Percentiles rank a stretch among this genome's conserved stretches.
phyloP scores from a whole-genome alignment of 2,888 invertebrate species.

The Ypsolopha sequella region DNA sequence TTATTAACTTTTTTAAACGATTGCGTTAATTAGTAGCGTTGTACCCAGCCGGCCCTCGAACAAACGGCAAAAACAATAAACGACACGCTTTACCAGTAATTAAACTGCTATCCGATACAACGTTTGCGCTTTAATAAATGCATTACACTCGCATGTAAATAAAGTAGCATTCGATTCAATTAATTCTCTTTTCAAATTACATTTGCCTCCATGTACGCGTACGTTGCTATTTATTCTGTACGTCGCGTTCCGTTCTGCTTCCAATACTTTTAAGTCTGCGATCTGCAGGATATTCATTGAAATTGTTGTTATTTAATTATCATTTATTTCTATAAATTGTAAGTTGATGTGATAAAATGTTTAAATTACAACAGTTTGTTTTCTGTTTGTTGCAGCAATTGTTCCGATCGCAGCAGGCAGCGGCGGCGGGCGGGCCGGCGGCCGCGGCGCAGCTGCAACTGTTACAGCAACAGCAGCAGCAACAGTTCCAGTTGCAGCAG shows the following conservation, averaged over 20 bases:
- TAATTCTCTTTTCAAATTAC: too few species aligned
- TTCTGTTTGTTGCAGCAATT: slow-evolving; percentile 80
- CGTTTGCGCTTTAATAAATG: slow-evolving; percentile 9
- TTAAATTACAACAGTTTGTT: slow-evolving; percentile 5
- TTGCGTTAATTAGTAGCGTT: slow-evolving; percentile 53
- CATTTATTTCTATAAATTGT: too few species aligned
- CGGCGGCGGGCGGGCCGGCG: slow-evolving; percentile 74
- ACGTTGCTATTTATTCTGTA: too few species aligned
- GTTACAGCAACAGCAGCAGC: slow-evolving; percentile 82
- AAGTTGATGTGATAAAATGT: too few species aligned
- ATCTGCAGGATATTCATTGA: too few species aligned
- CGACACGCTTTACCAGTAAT: slow-evolving; percentile 46
- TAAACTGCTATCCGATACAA: slow-evolving; percentile 30
- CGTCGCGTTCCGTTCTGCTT: too few species aligned
- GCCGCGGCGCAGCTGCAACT: slow-evolving; percentile 78
- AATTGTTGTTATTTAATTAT: too few species aligned
- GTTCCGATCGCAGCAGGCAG: slow-evolving; percentile 88
- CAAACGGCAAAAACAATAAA: slow-evolving; percentile 45
- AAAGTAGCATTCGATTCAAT: too few species aligned
- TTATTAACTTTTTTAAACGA: slow-evolving; percentile 64
- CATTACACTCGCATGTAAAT: background rate
- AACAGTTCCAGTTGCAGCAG: slow-evolving; percentile 84
- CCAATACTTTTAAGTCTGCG: too few species aligned
- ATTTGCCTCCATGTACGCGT: background rate
- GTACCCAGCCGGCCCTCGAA: slow-evolving; percentile 31